Base-by-base conservation (phyloP, 2,888 invertebrate genomes). In the Melinaea menophilus region DNA sequence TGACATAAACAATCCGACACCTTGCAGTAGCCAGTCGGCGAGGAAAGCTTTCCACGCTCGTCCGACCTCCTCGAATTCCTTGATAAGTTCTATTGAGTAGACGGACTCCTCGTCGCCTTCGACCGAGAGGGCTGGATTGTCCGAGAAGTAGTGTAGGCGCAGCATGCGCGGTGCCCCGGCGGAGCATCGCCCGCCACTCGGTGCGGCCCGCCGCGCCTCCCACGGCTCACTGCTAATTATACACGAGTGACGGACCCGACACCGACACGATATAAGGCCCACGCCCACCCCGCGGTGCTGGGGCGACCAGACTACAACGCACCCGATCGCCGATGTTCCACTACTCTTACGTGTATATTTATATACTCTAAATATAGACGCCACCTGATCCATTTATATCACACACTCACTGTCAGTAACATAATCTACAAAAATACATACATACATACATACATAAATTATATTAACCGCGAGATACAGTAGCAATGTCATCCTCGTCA, bases 121-220 rank as follows among this genome's bases (percentile, higher is more conserved):
- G 88, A 88, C 85, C 92, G 92, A 82, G 92, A 95, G 91, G 84
- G 93, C 92, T 84, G 94, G 94, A 89, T 94, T 92, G 92, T 95
- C 95, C 81, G 96, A 96, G 87, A 94, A 96, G 85, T 95, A 95
- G 85, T 96, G 95, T 91, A 96, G 91, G 85, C 95, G 94, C 92
- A 96, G 93, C 95, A 95, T 95, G 87, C 90, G 87, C 92, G 90
- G 79, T 78, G 76, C 79, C 79, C 90, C 88, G 80, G 85, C 88
- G 81, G 81, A 82, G 81, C 88, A 88, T 88, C 81, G 86, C 86
- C 78, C 78, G 82, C 82, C 80, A 74, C 80, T 81, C 81, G 83
- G 88, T 83, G 87, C 88, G 88, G 89, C 85, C 84, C 81, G 86
- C 85, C 84, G 86, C 86, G 87, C 85, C 87, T 82, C 85, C 88